Evolutionary conservation across 2,888 invertebrate species (phyloP), one percentile per base, ranked within the genome.

Genomic region (Rhogogaster chlorosoma): DNA sequence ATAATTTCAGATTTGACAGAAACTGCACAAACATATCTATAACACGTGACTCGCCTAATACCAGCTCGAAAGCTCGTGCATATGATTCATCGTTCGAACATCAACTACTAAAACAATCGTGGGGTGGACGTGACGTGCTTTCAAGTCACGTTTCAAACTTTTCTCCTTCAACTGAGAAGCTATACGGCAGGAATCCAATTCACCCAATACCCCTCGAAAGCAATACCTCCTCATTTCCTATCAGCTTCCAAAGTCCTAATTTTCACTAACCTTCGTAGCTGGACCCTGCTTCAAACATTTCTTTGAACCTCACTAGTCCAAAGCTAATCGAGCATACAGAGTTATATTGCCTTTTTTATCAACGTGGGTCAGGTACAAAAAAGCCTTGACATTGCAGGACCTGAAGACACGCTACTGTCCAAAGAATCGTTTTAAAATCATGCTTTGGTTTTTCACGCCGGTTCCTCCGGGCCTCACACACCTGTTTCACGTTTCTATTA

Each of bases 221-320:
- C 22, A 12, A 73, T 42, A 42, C 71, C 29, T 49, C 18, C 32
- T 53, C 18, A 77, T 80, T 80, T 61, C 22, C 38, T 29, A 80
- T 80, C 38, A 61, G 36, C 22, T 80, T 57, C 57, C 36, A 18
- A 18, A 38, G 38, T 15, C 22, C 61, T 61, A 61, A 57, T 80
- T 80, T 80, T 36, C 38, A 5, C 80, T n/a, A 61, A 61, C 22
- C 22, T 38, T 22, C 18, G 5, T 32, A 42, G 36, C 45, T 53
- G 36, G 45, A 29, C 26, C 12, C 32, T 18, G 57, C 7, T 80
- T 57, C 9, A 38, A 61, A 18, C 45, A 36, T 36, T 53, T 61
- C 61, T 32, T 57, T 38, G 61, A 80, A 80, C 61, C 38, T 36
- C 38, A 22, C 38, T 12, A 38, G 61, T 36, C 45, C 29, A 75